Conservation (phyloP, 1,140 invertebrate species). For the Whitmania pigra region DNA sequence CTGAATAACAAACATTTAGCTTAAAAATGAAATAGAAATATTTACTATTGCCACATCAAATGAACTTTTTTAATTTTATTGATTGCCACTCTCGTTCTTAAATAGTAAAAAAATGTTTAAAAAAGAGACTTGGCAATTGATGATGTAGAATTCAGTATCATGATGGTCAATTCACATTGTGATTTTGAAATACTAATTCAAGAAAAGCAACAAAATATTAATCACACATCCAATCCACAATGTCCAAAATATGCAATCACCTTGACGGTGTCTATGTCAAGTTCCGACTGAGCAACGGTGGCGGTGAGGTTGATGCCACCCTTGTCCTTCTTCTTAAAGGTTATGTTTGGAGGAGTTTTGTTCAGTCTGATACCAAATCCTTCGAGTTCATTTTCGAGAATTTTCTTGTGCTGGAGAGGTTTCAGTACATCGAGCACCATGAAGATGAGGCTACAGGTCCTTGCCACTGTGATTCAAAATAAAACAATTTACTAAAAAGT, state of each 20-base stretch:
- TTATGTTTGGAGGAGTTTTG: conserved; percentile 91
- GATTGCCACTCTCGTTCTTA: neutral
- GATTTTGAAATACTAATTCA: too few relatives aligned
- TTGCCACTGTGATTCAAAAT: conserved; percentile 55
- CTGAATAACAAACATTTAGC: conserved; percentile 23
- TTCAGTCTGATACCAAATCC: conserved; percentile 94
- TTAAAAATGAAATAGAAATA: neutral
- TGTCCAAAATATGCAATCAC: neutral
- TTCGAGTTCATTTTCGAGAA: conserved; percentile 95
- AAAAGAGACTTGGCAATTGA: too few relatives aligned
- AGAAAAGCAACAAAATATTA: too few relatives aligned
- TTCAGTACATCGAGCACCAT: conserved; percentile 96
- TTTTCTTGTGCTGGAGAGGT: conserved; percentile 84
- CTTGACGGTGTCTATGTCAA: conserved; percentile 87
- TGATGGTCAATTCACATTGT: neutral
- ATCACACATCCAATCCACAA: too few relatives aligned
- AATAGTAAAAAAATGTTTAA: neutral
- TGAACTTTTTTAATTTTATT: neutral
- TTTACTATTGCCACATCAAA: neutral
- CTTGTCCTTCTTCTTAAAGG: conserved; percentile 92
- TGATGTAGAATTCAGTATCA: too few relatives aligned
- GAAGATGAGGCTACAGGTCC: conserved; percentile 94
- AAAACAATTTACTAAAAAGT: too few relatives aligned
- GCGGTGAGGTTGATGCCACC: conserved; percentile 83
- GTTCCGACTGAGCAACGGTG: conserved; percentile 76